phyloP scores from a whole-genome alignment of 2,888 invertebrate species.

The Chirona hameri region DNA sequence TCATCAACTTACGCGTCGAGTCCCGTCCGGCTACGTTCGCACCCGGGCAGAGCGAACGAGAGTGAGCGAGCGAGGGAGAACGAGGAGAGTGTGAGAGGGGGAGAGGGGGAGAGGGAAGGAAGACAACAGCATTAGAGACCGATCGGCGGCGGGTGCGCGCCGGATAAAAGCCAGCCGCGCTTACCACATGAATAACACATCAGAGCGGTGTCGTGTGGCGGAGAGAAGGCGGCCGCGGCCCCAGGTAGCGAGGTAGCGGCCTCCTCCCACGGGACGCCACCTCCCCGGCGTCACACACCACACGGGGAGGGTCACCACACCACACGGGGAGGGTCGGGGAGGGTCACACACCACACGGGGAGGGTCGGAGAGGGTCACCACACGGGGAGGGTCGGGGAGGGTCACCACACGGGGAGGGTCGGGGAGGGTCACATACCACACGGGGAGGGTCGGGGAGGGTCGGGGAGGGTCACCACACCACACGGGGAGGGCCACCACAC shows the following conservation, averaged over 20 bases:
- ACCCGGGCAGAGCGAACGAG: neutral
- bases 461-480: too few species aligned
- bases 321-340: too few species aligned
- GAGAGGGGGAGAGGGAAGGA: neutral
- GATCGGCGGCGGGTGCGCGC: neutral
- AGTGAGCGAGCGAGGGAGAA: neutral
- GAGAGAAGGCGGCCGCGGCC: neutral
- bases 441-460: too few species aligned
- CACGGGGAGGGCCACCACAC: too few species aligned
- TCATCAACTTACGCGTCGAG: too few species aligned
- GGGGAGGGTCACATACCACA: too few species aligned
- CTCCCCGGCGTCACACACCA: neutral
- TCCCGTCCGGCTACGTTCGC: too few species aligned
- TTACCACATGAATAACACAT: constrained; percentile 33
- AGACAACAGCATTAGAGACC: neutral
- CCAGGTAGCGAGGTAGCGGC: too few species aligned
- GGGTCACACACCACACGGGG: neutral
- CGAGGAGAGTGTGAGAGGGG: neutral
- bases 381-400: too few species aligned
- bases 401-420: too few species aligned
- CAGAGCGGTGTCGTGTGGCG: neutral
- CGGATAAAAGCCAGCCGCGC: neutral
- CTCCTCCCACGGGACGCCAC: too few species aligned
- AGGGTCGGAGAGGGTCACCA: too few species aligned
- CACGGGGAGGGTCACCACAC: neutral